Evolutionary conservation across 2,888 invertebrate genomes (phyloP).

Genomic region (Steromphala cineraria): DNA sequence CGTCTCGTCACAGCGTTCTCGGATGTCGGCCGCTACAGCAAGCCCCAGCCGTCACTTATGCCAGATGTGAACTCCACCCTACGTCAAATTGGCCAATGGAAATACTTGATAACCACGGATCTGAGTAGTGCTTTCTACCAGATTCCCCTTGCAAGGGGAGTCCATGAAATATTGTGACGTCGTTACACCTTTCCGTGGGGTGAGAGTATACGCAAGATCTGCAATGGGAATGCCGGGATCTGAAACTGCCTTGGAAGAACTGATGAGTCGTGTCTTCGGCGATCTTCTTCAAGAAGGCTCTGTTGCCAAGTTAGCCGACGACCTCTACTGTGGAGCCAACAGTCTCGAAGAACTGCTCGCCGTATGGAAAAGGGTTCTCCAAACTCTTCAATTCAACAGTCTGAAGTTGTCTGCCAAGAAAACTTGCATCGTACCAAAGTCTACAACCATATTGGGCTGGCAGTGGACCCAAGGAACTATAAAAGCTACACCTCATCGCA

Average conservation of each 20-base stretch:
- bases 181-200: too few relatives aligned
- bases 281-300: conserved; percentile 33
- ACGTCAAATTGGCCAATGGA: conserved; percentile 42
- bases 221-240: too few relatives aligned
- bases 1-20: conserved; percentile 35
- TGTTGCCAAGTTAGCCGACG: conserved; percentile 43
- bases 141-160: conserved; percentile 39
- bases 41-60: conserved; percentile 43
- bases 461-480: conserved; percentile 38
- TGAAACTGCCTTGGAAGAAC: conserved; percentile 44
- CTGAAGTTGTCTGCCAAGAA: conserved; percentile 33
- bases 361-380: conserved; percentile 36
- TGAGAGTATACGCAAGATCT: conserved; percentile 40
- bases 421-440: conserved; percentile 23
- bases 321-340: conserved; percentile 44
- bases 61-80: conserved; percentile 38
- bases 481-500: conserved; percentile 30
- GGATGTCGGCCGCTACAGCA: conserved; percentile 47
- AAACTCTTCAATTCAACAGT: conserved; percentile 22
- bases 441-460: conserved; percentile 34
- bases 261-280: conserved; percentile 36
- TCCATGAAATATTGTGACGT: too few relatives aligned
- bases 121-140: conserved; percentile 46
- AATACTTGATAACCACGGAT: conserved; percentile 46
- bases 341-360: too few relatives aligned